phyloP scores from a whole-genome alignment of 1,140 invertebrate genomes.

The Rhizoglyphus robini region DNA sequence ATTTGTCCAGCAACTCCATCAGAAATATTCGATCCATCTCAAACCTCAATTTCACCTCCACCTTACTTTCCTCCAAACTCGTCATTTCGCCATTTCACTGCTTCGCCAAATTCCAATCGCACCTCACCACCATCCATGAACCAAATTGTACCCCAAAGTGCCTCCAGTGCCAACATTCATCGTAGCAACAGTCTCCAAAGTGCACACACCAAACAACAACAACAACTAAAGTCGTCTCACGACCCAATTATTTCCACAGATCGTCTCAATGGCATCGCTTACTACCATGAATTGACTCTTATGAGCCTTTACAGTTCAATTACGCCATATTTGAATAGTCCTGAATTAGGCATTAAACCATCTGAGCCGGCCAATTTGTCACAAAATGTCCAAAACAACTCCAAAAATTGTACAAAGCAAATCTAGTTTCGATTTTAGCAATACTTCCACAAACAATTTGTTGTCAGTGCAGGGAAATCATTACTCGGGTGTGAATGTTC shows the following conservation, averaged over 20 bases:
- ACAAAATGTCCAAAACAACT: too few species aligned
- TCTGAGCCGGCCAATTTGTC: slow-evolving; percentile 9
- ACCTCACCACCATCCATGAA: not conserved
- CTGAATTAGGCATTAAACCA: not conserved
- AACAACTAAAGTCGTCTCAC: too few species aligned
- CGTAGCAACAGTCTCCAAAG: not conserved
- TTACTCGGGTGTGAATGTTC: not conserved
- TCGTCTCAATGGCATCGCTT: not conserved
- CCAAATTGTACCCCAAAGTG: not conserved
- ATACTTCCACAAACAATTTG: too few species aligned
- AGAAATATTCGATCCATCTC: too few species aligned
- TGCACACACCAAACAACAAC: too few species aligned
- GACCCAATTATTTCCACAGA: not conserved
- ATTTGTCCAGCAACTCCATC: not conserved
- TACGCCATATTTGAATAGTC: not conserved
- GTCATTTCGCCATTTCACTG: not conserved
- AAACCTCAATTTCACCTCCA: not conserved
- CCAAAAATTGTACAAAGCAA: not conserved
- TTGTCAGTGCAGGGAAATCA: too few species aligned
- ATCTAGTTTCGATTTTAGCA: too few species aligned
- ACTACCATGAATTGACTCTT: slow-evolving; percentile 18
- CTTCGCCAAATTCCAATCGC: not conserved
- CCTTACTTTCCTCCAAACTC: not conserved
- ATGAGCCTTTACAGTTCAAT: slow-evolving; percentile 17
- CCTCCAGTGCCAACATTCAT: not conserved